phyloP scores from a whole-genome alignment of 2,113 vertebrate species.

The Sphyrna mokarran region DNA sequence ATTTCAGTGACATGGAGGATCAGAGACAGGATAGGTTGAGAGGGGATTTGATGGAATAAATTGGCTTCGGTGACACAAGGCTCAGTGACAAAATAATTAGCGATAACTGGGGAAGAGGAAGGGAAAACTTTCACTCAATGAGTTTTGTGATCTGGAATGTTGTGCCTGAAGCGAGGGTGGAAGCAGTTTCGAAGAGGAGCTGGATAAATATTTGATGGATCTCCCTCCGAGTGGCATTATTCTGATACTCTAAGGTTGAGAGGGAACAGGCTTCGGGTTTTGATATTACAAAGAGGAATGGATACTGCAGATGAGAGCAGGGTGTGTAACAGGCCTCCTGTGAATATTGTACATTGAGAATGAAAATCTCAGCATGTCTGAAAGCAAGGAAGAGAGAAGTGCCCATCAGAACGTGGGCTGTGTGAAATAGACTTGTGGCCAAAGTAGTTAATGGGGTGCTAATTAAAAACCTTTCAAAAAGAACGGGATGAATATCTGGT shows the following conservation, averaged over 20 bases:
- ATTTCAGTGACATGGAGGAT: neutral
- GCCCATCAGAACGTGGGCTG: too few species aligned
- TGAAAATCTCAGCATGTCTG: neutral
- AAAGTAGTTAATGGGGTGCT: neutral
- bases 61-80: too few species aligned
- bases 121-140: neutral
- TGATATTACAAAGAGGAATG: neutral
- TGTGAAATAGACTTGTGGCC: neutral
- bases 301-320: neutral
- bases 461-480: neutral
- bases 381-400: neutral
- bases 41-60: too few species aligned
- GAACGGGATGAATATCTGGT: neutral
- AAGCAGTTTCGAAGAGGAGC: neutral
- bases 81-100: neutral
- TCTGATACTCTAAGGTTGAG: neutral
- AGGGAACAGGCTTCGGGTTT: neutral
- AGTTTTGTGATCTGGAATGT: neutral
- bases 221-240: neutral
- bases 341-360: too few species aligned
- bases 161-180: neutral
- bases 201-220: neutral
- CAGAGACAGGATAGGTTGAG: too few species aligned
- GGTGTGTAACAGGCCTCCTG: neutral
- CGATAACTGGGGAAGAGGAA: neutral